Base-by-base conservation (phyloP, 2,113 vertebrate genomes). In the Oncorhynchus kisutch region DNA sequence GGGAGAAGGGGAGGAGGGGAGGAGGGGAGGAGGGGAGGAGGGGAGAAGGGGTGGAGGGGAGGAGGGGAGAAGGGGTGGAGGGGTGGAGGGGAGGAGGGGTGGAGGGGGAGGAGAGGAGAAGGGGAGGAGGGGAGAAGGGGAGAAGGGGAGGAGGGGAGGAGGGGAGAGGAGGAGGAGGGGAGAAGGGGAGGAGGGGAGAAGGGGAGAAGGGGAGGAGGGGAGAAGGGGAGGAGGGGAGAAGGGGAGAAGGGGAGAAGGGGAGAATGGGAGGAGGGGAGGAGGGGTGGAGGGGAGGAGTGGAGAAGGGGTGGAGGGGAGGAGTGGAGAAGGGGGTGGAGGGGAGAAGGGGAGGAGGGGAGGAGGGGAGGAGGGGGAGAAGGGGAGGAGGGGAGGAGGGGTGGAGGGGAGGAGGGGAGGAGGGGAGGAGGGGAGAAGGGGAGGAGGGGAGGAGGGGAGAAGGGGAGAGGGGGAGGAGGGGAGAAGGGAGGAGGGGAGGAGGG, bases 391-490 rank as follows among this genome's bases (percentile, higher is more conserved):
- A 27, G 74, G 31, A 75, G 67, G 11, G 25, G 62, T 9, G 34
- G 25, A 25, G 25, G 25, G 6, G 62, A 27, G 74, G 22, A 75
- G 34, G 34, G 25, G 2, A 27, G 25, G 0, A 27, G 25, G 25
- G 25, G 25, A 27, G 25, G 25, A 27, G 25, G 1, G 25, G 25
- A 25, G 25, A 0, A 25, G 25, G 2, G 25, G 0, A 27, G 25
- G 2, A 91, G 89, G 29, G 59, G 51, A 27, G 74, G 39, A 75
- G 67, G 25, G 25, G 25, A 22, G 25, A 4, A 31, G 16, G 25
- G 6, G 62, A 27, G 74, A 25, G 74, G 8, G 7, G 34, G 8
- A 39, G 34, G 1, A 39, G 34, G 34, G 25, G 54, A 78, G 81
- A n/a, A 22, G 39, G 29, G 59, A 27, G 74, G 31, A 75, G 67